Conservation (phyloP, 1,140 invertebrate species). For the Euwallacea similis region DNA sequence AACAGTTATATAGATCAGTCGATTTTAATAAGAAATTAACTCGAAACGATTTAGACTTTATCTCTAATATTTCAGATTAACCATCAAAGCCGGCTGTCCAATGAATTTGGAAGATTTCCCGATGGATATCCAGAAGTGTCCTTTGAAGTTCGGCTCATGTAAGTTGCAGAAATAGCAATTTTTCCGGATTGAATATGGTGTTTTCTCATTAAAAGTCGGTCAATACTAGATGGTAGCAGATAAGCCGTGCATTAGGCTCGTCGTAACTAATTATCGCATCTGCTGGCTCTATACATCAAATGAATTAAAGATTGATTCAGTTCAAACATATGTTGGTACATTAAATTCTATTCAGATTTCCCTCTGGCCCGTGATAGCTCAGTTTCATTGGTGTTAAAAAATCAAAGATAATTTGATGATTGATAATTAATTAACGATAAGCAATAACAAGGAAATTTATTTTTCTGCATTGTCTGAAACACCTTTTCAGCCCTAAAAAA, state of each 20-base stretch:
- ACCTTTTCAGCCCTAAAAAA: neutral
- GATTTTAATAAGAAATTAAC: no score
- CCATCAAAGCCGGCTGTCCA: constrained; percentile 88
- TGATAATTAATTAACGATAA: no score
- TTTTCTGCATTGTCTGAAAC: neutral
- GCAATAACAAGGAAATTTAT: neutral
- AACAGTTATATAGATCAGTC: no score
- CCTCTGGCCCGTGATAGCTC: no score
- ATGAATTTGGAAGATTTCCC: constrained; percentile 92
- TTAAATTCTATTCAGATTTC: neutral
- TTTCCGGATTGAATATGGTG: no score
- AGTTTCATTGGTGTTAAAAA: no score
- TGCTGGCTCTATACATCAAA: neutral
- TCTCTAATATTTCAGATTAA: constrained; percentile 66
- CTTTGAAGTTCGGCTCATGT: constrained; percentile 87
- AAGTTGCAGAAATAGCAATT: constrained; percentile 55
- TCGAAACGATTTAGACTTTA: constrained; percentile 56
- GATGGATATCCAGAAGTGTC: constrained; percentile 87
- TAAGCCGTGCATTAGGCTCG: no score
- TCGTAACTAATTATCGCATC: constrained; percentile 3
- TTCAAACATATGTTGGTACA: neutral
- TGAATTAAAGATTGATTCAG: neutral
- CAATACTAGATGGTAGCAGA: no score
- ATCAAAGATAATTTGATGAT: no score
- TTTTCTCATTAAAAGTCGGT: no score